Conservation (phyloP, 2,797 vertebrate genomes). For the Channallabes apus region DNA sequence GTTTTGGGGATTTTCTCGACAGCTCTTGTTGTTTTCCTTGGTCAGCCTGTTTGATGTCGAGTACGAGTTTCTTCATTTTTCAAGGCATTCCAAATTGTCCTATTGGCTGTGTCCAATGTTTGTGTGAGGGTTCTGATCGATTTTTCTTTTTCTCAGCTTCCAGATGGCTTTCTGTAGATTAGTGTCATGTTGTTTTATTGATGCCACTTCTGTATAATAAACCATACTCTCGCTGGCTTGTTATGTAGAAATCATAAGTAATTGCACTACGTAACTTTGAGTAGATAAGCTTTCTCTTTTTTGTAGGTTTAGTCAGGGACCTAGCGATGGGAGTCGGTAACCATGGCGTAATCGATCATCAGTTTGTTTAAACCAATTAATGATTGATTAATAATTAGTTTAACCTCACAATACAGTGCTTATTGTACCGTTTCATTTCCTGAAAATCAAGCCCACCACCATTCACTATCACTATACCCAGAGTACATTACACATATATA, state of each 20-base stretch:
- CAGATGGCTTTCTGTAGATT: background rate
- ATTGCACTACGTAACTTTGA: background rate
- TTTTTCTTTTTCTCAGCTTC: background rate
- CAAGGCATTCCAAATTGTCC: background rate
- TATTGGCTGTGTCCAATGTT: background rate
- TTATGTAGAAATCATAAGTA: too few species aligned
- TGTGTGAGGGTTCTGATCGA: background rate
- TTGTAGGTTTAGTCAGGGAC: background rate
- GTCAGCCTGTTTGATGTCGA: background rate
- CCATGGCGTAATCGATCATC: too few species aligned
- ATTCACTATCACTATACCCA: too few species aligned
- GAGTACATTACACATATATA: too few species aligned
- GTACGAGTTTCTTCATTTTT: background rate
- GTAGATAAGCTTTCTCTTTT: background rate
- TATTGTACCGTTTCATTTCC: too few species aligned
- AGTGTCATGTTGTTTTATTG: conserved; percentile 3
- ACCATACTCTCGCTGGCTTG: background rate
- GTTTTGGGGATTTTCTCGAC: background rate
- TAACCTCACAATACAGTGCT: too few species aligned
- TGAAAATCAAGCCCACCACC: too few species aligned
- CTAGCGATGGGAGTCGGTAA: too few species aligned
- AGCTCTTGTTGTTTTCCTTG: background rate
- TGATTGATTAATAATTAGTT: too few species aligned
- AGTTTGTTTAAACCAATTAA: too few species aligned
- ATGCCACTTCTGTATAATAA: background rate